These are phyloP conservation scores for Ectropis crepuscularia DNA, from an alignment of 2,888 invertebrate species.

Conservation along the genomic window DNA sequence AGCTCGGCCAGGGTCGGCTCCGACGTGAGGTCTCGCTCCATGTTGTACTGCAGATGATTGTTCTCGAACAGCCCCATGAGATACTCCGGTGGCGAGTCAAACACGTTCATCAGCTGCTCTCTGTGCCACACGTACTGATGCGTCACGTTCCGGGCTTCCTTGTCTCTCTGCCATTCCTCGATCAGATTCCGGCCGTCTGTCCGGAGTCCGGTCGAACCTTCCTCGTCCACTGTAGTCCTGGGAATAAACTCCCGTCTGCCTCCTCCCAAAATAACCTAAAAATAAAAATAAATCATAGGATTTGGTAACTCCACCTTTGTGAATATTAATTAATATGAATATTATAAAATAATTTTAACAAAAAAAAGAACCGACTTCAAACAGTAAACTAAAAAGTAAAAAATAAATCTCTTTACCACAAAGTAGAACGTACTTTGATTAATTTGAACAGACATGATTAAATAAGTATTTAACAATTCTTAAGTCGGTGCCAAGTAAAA, in stretches of 20 bases:
- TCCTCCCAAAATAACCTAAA: slow-evolving; percentile 88
- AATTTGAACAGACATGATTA: too few species aligned
- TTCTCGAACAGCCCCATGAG: slow-evolving; percentile 86
- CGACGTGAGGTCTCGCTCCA: slow-evolving; percentile 85
- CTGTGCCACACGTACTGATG: slow-evolving; percentile 84
- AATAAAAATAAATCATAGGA: not conserved
- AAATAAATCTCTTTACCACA: too few species aligned
- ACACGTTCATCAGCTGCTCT: slow-evolving; percentile 73
- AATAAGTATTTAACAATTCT: too few species aligned
- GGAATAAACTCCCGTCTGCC: slow-evolving; percentile 87
- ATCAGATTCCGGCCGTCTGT: slow-evolving; percentile 87
- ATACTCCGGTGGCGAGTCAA: slow-evolving; percentile 80
- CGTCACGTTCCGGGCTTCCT: slow-evolving; percentile 58
- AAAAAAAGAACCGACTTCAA: too few species aligned
- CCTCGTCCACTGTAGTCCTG: slow-evolving; percentile 74
- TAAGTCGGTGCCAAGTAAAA: too few species aligned
- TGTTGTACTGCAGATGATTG: slow-evolving; percentile 87
- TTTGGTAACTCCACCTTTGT: too few species aligned
- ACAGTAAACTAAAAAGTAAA: too few species aligned
- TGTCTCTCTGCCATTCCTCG: slow-evolving; percentile 85
- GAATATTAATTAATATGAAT: too few species aligned
- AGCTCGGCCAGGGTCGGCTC: too few species aligned
- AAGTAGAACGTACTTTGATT: too few species aligned
- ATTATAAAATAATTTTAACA: too few species aligned
- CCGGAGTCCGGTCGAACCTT: slow-evolving; percentile 71